Base-by-base conservation (phyloP, 2,888 invertebrate genomes). In the Glaucopsyche alexis region DNA sequence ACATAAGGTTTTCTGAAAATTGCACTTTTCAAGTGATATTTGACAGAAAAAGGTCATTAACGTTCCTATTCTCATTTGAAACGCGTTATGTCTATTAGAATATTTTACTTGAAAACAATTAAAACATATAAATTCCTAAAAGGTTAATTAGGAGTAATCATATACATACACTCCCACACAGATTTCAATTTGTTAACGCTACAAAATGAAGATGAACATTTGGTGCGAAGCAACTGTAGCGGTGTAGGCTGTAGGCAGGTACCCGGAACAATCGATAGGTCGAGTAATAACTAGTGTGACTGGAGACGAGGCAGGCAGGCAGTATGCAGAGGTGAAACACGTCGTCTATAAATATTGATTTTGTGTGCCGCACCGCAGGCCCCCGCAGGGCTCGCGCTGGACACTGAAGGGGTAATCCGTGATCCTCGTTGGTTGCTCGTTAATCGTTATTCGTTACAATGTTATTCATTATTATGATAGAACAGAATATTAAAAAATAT, bases 271-370 rank as follows among this genome's bases (percentile, higher is more conserved):
- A 42, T 42, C 67, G 67, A 67, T 67, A 67, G 42, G 60, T 60
- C 60, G 60, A 16, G 67, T 42, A 16, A 42, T 42, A 42, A 45
- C 66, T 67, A 45, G 67, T 45, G 64, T 49, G 49, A 49, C 29
- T 16, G 72, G 42, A 45, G 66, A 67, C 64, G 64, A 60, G 64
- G 45, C 72, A 50, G 40, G 13, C 71, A 74, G 78, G 78, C 77
- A 77, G 78, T 79, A 81, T 79, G 79, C 80, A 82, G 86, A 88
- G 87, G 89, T 87, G 87, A 87, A 86, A 85, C 84, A 85, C 86
- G 83, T 83, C 82, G 83, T 87, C 89, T 86, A 91, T 91, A 89
- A 91, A 91, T 92, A 92, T 92, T 91, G 87, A 89, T 90, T 90
- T 89, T 88, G 86, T 84, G 86, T 79, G 85, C 82, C 78, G 80